These are phyloP conservation scores for Drosophila kohkoa DNA, from an alignment of 1,140 invertebrate genomes.

Conservation along the genomic window DNA sequence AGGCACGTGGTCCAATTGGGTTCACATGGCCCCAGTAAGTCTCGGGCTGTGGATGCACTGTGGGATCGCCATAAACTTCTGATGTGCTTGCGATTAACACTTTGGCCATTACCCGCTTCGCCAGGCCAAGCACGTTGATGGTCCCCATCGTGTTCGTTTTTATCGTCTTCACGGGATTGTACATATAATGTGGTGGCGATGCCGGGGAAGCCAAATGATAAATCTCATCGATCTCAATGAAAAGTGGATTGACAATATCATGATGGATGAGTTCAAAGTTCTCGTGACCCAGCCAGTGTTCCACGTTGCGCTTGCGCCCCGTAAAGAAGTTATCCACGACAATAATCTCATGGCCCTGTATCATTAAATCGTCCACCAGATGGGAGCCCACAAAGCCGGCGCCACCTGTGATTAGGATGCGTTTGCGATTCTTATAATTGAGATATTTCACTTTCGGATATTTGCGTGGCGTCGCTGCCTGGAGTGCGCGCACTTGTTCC, in stretches of 20 bases:
- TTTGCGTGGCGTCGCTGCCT: conserved; percentile 91
- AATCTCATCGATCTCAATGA: conserved; percentile 99
- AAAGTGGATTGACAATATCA: conserved; percentile 99
- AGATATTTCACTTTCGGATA: conserved; percentile 96
- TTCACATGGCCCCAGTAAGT: conserved; percentile 99
- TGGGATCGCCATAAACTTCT: conserved; percentile 99
- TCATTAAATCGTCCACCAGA: conserved; percentile 97
- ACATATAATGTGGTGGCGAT: conserved; percentile 99
- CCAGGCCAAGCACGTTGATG: conserved; percentile 99
- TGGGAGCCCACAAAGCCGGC: conserved; percentile 99
- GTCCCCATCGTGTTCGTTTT: conserved; percentile 99
- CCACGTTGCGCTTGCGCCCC: conserved; percentile 97
- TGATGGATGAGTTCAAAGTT: conserved; percentile 99
- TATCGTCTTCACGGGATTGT: conserved; percentile 99
- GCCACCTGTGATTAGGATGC: conserved; percentile 98
- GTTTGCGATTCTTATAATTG: conserved; percentile 95
- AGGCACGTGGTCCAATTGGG: conserved; percentile 97
- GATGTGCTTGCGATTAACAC: conserved; percentile 99
- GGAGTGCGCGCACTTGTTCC: conserved; percentile 89
- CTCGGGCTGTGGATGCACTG: conserved; percentile 97
- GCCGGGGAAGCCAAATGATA: conserved; percentile 99
- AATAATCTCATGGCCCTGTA: conserved; percentile 98
- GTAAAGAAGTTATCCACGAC: conserved; percentile 99
- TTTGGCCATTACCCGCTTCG: conserved; percentile 96
- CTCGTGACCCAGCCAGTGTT: conserved; percentile 99